Percentiles rank a stretch among this genome's conserved stretches.
phyloP scores from a whole-genome alignment of 2,888 invertebrate species.

The Ephialtes manifestator region DNA sequence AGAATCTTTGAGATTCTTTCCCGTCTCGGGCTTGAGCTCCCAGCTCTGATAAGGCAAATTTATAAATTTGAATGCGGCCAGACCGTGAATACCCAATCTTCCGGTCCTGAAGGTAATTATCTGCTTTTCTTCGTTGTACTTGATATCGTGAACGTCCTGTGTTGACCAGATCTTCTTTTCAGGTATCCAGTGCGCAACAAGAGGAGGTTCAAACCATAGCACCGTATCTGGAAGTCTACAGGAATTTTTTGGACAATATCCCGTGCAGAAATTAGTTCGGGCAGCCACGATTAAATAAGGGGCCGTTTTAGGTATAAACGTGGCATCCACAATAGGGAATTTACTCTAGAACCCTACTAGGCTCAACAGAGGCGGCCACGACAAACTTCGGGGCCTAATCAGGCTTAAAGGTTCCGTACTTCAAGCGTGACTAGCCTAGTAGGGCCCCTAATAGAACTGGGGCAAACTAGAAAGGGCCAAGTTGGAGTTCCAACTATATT shows the following conservation, averaged over 20 bases:
- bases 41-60: conserved; percentile 95
- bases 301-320: too few relatives aligned
- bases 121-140: conserved; percentile 95
- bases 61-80: conserved; percentile 91
- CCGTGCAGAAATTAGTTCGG: too few relatives aligned
- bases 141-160: conserved; percentile 91
- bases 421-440: too few relatives aligned
- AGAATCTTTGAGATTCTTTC: conserved; percentile 84
- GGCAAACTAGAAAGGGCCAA: too few relatives aligned
- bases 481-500: too few relatives aligned
- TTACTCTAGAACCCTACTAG: too few relatives aligned
- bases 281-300: too few relatives aligned
- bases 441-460: too few relatives aligned
- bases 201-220: conserved; percentile 93
- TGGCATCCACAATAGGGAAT: too few relatives aligned
- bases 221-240: conserved; percentile 90
- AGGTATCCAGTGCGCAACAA: conserved; percentile 91
- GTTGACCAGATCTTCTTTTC: conserved; percentile 89
- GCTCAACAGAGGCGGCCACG: too few relatives aligned
- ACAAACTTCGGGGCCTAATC: too few relatives aligned
- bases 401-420: too few relatives aligned
- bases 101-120: conserved; percentile 92
- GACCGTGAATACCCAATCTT: conserved; percentile 88
- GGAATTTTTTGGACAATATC: neutral
- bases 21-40: conserved; percentile 91